Base-by-base conservation (phyloP, 2,888 invertebrate species). In the Cryptus armator region DNA sequence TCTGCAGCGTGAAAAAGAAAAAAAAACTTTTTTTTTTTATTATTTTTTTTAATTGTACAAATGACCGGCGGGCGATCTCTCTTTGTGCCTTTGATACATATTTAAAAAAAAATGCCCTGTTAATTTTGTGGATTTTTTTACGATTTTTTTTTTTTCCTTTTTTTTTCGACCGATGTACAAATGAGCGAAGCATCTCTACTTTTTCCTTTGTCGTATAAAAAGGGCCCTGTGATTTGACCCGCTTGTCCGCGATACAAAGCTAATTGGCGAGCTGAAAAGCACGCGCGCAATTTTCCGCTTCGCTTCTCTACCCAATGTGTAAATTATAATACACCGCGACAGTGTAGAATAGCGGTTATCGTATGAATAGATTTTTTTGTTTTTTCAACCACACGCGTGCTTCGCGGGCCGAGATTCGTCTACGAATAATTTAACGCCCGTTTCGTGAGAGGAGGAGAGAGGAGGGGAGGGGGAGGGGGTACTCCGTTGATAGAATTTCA, bases 1-100 rank as follows among this genome's bases (percentile, higher is more conserved):
- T 95, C 59, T 59, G 59, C 29, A 59, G 29, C 14, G 24, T 6
- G 24, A 10, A 29, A 29, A 24, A 59, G 10, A 12, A 59, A 59
- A 59, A 12, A 59, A 59, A 59, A 2, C 4, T 59, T 59, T 32
- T 32, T 1, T 32, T 59, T 59, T 66, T 62, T 72, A 62, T 51
- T 62, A 16, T 12, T 46, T 46, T 24, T 37, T 44, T 48, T 43
- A 29, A n/a, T 3, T 44, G 48, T 62, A 29, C 59, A 62, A 79
- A 83, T 56, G 66, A 46, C 37, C n/a, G 6, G 10, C 53, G n/a
- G 29, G 74, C 32, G 3, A 24, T 79, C 46, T 12, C 53, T 7
- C 48, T 48, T 48, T n/a, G 43, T 72, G 12, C 53, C 72, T 10
- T 19, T 37, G 37, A 2, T 7, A 9, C 9, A 1, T 37, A 37